A percentile compares a stretch with the other conserved stretches of the same genome.
Evolutionary conservation across 2,888 invertebrate species (phyloP).

Genomic region (Netelia inedita): DNA sequence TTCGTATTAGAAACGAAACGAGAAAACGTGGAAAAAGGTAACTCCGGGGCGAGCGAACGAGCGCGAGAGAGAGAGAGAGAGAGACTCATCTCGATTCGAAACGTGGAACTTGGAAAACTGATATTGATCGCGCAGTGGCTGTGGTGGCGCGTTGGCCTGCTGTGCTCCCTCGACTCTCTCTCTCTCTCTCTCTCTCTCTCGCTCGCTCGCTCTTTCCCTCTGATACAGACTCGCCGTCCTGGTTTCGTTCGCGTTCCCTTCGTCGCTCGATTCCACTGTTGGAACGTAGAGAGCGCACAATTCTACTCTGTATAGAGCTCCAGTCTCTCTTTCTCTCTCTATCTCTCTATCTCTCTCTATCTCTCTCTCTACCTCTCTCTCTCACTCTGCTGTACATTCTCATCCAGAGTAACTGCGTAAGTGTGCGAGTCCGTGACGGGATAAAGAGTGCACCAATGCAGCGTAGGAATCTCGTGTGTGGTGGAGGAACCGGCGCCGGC

Average conservation of each 20-base stretch:
- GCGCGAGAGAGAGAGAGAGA: conserved; percentile 44
- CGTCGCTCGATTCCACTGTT: conserved; percentile 59
- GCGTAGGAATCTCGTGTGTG: conserved; percentile 24
- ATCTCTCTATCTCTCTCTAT: conserved; percentile 31
- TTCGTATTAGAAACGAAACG: too few relatives aligned
- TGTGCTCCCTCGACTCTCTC: conserved; percentile 38
- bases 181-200: conserved; percentile 40
- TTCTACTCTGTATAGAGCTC: conserved; percentile 14
- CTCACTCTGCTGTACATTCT: conserved; percentile 46
- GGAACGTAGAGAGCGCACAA: conserved; percentile 39
- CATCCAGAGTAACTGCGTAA: conserved; percentile 35
- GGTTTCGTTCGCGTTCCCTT: conserved; percentile 69
- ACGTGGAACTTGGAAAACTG: conserved; percentile 80
- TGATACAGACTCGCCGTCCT: conserved; percentile 63
- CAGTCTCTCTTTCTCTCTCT: conserved; percentile 28
- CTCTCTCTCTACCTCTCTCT: conserved; percentile 32
- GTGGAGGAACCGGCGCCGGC: conserved; percentile 48
- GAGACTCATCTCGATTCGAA: conserved; percentile 76
- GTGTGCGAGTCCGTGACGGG: background rate
- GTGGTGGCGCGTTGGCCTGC: conserved; percentile 46
- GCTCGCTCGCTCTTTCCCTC: conserved; percentile 16
- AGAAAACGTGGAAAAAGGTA: conserved; percentile 11
- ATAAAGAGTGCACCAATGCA: conserved; percentile 39
- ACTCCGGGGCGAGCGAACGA: conserved; percentile 56
- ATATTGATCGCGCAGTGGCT: conserved; percentile 77